phyloP scores from a whole-genome alignment of 2,888 invertebrate genomes.

The Trypoxylon attenuatum region DNA sequence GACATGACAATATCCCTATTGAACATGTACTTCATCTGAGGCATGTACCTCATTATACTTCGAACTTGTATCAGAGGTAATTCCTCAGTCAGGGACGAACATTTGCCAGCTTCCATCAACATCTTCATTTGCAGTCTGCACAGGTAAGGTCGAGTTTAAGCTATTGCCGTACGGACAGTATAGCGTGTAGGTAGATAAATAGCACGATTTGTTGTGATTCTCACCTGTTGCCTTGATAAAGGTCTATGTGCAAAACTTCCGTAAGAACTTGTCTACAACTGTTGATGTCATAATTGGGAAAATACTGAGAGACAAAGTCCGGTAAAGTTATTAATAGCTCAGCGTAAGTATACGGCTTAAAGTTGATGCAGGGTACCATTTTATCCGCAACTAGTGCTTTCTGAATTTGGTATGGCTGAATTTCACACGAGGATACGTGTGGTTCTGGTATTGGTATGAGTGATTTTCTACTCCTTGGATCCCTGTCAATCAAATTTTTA shows the following conservation, averaged over 20 bases:
- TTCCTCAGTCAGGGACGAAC: constrained; percentile 82
- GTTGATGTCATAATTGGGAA: constrained; percentile 84
- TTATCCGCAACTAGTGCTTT: constrained; percentile 87
- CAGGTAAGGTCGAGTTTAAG: neutral
- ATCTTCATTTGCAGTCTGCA: constrained; percentile 84
- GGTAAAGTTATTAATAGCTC: constrained; percentile 89
- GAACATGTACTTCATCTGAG: constrained; percentile 91
- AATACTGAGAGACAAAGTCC: constrained; percentile 87
- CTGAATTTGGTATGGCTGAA: constrained; percentile 78
- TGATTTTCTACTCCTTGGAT: constrained; percentile 76
- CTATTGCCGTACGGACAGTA: neutral
- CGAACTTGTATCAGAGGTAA: constrained; percentile 88
- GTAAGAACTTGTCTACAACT: constrained; percentile 86
- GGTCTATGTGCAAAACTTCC: constrained; percentile 86
- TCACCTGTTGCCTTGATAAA: constrained; percentile 90
- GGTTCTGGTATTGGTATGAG: constrained; percentile 84
- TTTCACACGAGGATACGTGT: constrained; percentile 77
- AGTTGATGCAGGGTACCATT: constrained; percentile 90
- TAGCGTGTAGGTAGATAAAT: neutral
- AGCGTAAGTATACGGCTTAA: constrained; percentile 88
- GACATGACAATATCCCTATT: constrained; percentile 75
- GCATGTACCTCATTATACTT: constrained; percentile 90
- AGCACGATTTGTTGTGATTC: neutral
- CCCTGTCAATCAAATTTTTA: constrained; percentile 54
- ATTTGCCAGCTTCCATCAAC: constrained; percentile 85